A percentile compares a stretch with the other conserved stretches of the same genome.
phyloP scores from a whole-genome alignment of 2,113 vertebrate species.

The Paradisaea rubra region DNA sequence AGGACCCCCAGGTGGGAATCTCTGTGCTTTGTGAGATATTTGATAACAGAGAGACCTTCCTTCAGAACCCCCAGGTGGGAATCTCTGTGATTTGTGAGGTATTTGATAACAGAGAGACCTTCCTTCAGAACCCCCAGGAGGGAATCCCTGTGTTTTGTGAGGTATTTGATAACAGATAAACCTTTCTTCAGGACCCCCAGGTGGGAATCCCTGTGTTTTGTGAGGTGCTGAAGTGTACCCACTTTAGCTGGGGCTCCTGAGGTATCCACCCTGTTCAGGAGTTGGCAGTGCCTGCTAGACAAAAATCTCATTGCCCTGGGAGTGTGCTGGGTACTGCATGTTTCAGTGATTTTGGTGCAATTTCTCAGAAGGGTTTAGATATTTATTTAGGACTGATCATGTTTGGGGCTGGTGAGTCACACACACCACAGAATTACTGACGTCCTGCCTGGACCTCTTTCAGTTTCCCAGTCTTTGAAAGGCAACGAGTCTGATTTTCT shows the following conservation, averaged over 20 bases:
- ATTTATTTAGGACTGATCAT: not conserved
- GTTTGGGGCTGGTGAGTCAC: not conserved
- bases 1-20: constrained; percentile 90
- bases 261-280: not conserved
- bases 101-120: constrained; percentile 77
- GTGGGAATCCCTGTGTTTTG: constrained; percentile 52
- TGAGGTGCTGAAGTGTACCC: not conserved
- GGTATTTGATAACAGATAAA: constrained; percentile 76
- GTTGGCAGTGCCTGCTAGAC: not conserved
- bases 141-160: constrained; percentile 53
- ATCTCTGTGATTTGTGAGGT: not conserved
- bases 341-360: not conserved
- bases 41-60: constrained; percentile 79
- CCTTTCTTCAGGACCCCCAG: constrained; percentile 91
- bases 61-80: constrained; percentile 90
- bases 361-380: not conserved
- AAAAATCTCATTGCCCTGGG: not conserved
- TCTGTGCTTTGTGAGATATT: not conserved
- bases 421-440: not conserved
- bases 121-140: constrained; percentile 94
- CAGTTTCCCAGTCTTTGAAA: not conserved
- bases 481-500: not conserved
- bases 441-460: not conserved
- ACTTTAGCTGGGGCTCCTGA: not conserved
- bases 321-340: not conserved